phyloP scores from a whole-genome alignment of 2,797 vertebrate genomes.

The Cossypha heuglini region DNA sequence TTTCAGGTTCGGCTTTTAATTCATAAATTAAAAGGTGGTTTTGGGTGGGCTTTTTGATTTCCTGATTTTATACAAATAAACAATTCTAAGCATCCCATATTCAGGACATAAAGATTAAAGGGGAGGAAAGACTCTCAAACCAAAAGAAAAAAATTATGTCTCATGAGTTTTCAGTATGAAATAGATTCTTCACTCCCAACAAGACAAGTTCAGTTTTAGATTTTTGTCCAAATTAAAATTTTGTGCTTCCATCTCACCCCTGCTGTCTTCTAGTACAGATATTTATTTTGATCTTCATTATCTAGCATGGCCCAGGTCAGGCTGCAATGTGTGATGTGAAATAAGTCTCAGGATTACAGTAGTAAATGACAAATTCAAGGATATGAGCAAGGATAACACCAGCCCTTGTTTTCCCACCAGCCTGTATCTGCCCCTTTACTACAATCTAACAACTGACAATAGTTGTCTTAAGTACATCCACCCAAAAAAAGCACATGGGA shows the following conservation, averaged over 20 bases:
- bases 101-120: background rate
- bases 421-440: background rate
- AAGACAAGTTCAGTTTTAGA: background rate
- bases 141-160: accelerated
- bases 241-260: background rate
- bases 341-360: background rate
- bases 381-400: background rate
- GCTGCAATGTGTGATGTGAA: background rate
- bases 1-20: background rate
- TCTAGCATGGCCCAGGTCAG: background rate
- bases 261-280: background rate
- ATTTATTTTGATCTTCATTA: background rate
- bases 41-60: accelerated
- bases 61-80: background rate
- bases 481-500: accelerated
- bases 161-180: background rate
- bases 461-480: background rate
- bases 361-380: background rate
- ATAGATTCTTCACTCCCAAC: background rate
- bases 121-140: background rate
- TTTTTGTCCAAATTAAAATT: background rate
- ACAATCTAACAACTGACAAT: background rate
- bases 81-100: background rate
- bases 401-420: background rate
- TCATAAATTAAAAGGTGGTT: background rate